phyloP scores from a whole-genome alignment of 2,888 invertebrate genomes.

The Eugnorisma glareosa region DNA sequence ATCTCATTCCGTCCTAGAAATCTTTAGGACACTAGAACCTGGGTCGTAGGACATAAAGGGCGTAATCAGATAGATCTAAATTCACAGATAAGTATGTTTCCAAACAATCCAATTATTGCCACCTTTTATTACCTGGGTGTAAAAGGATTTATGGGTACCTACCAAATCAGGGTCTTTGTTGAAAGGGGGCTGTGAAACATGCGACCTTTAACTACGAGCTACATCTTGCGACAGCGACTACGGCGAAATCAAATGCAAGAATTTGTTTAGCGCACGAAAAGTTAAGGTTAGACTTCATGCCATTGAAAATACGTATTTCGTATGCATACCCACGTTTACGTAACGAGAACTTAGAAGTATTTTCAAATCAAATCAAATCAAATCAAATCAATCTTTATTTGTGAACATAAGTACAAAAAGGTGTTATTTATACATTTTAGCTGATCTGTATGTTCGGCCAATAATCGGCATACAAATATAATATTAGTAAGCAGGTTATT shows the following conservation, averaged over 20 bases:
- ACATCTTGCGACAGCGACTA: neutral
- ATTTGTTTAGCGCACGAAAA: neutral
- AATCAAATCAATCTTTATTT: too few species aligned
- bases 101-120: slow-evolving; percentile 62
- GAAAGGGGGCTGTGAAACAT: slow-evolving; percentile 22
- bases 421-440: too few species aligned
- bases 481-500: too few species aligned
- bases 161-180: slow-evolving; percentile 33
- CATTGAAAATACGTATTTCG: too few species aligned
- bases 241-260: neutral
- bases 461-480: too few species aligned
- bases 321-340: too few species aligned
- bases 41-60: slow-evolving; percentile 18
- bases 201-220: slow-evolving; percentile 22
- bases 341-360: too few species aligned
- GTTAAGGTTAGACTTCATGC: too few species aligned
- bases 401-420: too few species aligned
- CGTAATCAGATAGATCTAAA: slow-evolving; percentile 59
- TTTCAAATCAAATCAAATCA: too few species aligned
- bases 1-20: neutral
- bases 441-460: too few species aligned
- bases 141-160: slow-evolving; percentile 60
- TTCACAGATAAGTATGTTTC: slow-evolving; percentile 50
- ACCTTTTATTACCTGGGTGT: slow-evolving; percentile 65
- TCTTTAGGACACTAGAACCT: slow-evolving; percentile 8